Evolutionary conservation across 35 echinoderm and acorn worm species (phyloP).

Genomic region (Amphiura filiformis): DNA sequence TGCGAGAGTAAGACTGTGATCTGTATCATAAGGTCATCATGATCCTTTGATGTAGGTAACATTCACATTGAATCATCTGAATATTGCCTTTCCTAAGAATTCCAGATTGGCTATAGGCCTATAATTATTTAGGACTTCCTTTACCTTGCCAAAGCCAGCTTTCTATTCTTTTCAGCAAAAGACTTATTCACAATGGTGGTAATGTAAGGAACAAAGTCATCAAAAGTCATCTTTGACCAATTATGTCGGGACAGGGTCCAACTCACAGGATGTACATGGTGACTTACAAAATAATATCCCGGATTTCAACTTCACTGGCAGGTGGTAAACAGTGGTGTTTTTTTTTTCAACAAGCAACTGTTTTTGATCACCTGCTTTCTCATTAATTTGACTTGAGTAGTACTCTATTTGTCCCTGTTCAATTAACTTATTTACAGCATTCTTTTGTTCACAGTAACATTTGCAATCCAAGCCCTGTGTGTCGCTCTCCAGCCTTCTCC

Average conservation of each 20-base stretch:
- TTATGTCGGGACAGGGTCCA: constrained; percentile 21
- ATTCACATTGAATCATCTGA: too few relatives aligned
- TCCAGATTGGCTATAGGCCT: too few relatives aligned
- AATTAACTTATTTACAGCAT: constrained; percentile 37
- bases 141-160: too few relatives aligned
- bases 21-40: too few relatives aligned
- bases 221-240: too few relatives aligned
- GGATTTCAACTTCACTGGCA: constrained; percentile 24
- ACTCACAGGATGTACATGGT: constrained; percentile 27
- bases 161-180: too few relatives aligned
- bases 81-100: too few relatives aligned
- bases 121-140: too few relatives aligned
- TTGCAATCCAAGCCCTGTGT: constrained; percentile 13
- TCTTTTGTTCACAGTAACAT: constrained; percentile 44
- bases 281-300: constrained; percentile 31
- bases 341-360: constrained; percentile 23
- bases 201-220: too few relatives aligned
- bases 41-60: too few relatives aligned
- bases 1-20: too few relatives aligned
- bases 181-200: too few relatives aligned
- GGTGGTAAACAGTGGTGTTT: constrained; percentile 22
- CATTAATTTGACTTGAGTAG: constrained; percentile 24
- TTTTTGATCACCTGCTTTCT: constrained; percentile 54
- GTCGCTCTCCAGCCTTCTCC: constrained; percentile 36
- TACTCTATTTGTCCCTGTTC: constrained; percentile 36